Evolutionary conservation across 2,888 invertebrate species (phyloP).

Genomic region (Plutella xylostella): DNA sequence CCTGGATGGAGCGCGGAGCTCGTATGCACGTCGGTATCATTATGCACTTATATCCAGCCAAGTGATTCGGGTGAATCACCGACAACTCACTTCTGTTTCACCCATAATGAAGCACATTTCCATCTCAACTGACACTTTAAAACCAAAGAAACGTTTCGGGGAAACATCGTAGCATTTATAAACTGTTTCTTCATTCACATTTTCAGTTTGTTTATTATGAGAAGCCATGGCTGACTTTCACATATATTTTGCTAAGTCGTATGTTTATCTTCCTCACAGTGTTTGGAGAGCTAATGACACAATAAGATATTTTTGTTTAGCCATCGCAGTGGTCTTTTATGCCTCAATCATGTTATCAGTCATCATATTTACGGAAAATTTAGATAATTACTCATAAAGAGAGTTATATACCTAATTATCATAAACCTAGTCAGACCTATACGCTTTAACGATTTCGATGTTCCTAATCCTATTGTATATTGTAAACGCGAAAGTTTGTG

Average conservation of each 20-base stretch:
- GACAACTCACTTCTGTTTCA: background rate
- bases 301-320: no score
- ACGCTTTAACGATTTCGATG: no score
- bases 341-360: background rate
- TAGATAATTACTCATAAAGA: no score
- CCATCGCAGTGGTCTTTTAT: background rate
- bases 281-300: background rate
- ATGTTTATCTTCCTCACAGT: background rate
- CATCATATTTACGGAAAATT: no score
- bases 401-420: no score
- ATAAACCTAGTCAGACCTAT: no score
- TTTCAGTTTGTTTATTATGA: background rate
- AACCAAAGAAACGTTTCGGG: no score
- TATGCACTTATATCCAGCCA: background rate
- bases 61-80: background rate
- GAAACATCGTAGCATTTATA: no score
- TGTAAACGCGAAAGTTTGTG: no score
- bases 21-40: conserved; percentile 80
- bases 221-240: background rate
- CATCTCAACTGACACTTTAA: background rate
- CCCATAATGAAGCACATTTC: background rate
- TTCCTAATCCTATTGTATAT: no score
- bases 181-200: background rate
- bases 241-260: background rate
- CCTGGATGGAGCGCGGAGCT: conserved; percentile 77